phyloP scores from a whole-genome alignment of 2,797 vertebrate genomes.

The Cygnus olor region DNA sequence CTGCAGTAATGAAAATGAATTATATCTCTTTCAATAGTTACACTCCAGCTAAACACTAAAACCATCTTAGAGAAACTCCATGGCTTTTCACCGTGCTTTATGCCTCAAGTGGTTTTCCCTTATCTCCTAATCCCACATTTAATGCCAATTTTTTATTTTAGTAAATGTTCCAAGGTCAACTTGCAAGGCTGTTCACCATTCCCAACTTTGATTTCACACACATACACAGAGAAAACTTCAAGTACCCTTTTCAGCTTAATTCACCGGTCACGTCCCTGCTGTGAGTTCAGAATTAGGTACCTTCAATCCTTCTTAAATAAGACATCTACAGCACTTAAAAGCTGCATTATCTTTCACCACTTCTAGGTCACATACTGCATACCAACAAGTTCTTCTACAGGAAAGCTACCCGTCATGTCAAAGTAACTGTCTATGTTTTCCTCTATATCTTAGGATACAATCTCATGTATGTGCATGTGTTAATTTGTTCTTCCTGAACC shows the following conservation, averaged over 20 bases:
- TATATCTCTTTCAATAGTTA: constrained; percentile 11
- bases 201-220: not conserved
- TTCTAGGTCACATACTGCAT: not conserved
- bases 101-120: constrained; percentile 8
- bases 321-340: not conserved
- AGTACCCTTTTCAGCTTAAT: constrained; percentile 3
- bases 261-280: not conserved
- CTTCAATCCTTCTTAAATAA: not conserved
- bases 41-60: constrained; percentile 24
- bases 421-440: not conserved
- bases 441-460: not conserved
- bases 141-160: not conserved
- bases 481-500: not conserved
- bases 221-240: not conserved
- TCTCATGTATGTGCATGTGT: not conserved
- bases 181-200: not conserved
- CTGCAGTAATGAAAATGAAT: constrained; percentile 52
- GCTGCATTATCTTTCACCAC: not conserved
- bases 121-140: not conserved
- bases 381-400: not conserved
- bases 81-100: constrained; percentile 1
- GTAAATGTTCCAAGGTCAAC: not conserved
- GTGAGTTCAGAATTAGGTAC: not conserved
- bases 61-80: not conserved
- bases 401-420: not conserved